phyloP scores from a whole-genome alignment of 2,113 vertebrate species.

The Oreocharis arfaki region DNA sequence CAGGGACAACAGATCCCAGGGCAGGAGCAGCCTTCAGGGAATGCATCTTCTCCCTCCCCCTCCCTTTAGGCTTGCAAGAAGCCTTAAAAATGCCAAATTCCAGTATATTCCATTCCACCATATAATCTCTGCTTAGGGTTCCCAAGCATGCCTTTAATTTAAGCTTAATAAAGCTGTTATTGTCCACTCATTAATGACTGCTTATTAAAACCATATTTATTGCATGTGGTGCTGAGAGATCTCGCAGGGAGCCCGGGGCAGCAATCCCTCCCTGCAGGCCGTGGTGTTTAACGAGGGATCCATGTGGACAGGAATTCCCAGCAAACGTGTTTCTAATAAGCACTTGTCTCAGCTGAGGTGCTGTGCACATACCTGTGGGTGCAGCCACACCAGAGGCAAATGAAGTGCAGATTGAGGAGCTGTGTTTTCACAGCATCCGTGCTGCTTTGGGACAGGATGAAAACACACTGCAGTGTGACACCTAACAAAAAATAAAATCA shows the following conservation, averaged over 20 bases:
- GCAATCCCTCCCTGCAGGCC: neutral
- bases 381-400: neutral
- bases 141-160: constrained; percentile 58
- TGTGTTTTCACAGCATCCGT: accelerated
- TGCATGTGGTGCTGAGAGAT: neutral
- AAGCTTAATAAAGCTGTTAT: constrained; percentile 60
- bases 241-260: neutral
- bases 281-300: neutral
- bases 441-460: neutral
- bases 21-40: neutral
- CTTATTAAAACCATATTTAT: constrained; percentile 56
- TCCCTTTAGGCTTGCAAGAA: neutral
- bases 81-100: neutral
- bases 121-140: neutral
- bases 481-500: neutral
- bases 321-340: neutral
- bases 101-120: constrained; percentile 33
- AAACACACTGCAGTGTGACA: neutral
- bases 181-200: constrained; percentile 54
- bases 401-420: neutral
- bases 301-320: neutral
- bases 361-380: neutral
- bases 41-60: neutral
- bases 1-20: neutral
- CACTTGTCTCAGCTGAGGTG: neutral